Evolutionary conservation across 2,797 vertebrate genomes (phyloP).

Genomic region (Eospalax fontanierii): DNA sequence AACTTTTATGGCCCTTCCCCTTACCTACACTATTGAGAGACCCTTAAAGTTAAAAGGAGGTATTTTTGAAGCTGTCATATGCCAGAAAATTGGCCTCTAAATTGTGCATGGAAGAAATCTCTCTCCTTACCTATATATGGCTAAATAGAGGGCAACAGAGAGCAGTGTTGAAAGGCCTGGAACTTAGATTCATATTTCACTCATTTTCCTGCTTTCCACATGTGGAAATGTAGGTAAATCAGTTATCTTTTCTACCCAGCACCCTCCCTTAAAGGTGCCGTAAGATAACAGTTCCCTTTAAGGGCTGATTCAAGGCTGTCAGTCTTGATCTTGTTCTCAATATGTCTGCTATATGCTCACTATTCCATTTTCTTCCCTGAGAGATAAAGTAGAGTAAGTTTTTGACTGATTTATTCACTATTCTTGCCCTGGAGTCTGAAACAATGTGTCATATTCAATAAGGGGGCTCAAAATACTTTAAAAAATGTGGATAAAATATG

Average conservation of each 20-base stretch:
- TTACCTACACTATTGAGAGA: too few species aligned
- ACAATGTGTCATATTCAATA: background rate
- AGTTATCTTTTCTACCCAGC: background rate
- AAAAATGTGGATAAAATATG: background rate
- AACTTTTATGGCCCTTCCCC: background rate
- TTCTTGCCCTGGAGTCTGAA: background rate
- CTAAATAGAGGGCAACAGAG: background rate
- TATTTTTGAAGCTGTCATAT: too few species aligned
- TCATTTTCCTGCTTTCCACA: background rate
- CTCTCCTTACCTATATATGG: background rate
- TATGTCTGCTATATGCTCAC: background rate
- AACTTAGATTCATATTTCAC: background rate
- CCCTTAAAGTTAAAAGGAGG: too few species aligned
- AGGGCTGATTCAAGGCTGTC: background rate
- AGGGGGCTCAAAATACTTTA: background rate
- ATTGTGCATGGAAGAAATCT: background rate
- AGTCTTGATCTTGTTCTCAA: background rate
- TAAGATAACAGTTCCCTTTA: background rate
- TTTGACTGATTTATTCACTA: background rate
- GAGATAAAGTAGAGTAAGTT: background rate
- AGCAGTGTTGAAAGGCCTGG: background rate
- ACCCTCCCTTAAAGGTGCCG: background rate
- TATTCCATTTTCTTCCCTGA: constrained; percentile 10
- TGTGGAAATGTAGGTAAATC: background rate
- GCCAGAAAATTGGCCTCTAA: background rate